Conservation (phyloP, 2,113 vertebrate species). For the Coracopsis vasa region DNA sequence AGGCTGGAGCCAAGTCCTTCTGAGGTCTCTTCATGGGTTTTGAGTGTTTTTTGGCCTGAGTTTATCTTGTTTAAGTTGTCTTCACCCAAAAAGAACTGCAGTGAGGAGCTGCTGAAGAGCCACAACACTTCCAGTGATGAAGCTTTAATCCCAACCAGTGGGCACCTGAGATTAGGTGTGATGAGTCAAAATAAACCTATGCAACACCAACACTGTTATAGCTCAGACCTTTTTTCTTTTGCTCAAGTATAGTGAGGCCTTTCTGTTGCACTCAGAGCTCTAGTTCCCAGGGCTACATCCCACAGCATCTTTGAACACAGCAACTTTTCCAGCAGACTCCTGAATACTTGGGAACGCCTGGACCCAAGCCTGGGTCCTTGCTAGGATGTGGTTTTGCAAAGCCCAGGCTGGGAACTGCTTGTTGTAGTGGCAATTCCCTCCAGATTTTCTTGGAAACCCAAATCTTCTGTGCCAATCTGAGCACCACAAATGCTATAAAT, state of each 20-base stretch:
- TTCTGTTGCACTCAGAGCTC: background rate
- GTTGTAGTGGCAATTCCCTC: background rate
- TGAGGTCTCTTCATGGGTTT: background rate
- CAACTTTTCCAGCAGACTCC: background rate
- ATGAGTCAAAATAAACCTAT: background rate
- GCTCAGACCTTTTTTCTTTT: background rate
- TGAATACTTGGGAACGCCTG: background rate
- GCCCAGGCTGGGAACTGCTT: background rate
- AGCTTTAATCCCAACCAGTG: background rate
- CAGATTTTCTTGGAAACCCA: background rate
- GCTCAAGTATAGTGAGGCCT: background rate
- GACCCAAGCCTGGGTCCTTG: background rate
- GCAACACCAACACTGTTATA: background rate
- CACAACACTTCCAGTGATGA: background rate
- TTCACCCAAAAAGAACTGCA: background rate
- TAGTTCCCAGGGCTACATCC: background rate
- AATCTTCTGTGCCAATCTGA: background rate
- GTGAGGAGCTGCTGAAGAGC: background rate
- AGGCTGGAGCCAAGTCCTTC: background rate
- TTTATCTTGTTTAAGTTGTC: background rate
- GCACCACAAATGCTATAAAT: background rate
- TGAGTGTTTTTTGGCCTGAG: background rate
- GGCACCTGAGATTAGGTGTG: background rate
- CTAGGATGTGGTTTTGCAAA: background rate
- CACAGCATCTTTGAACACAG: background rate